Evolutionary conservation across 2,113 vertebrate species (phyloP).

Genomic region (Vimba vimba): DNA sequence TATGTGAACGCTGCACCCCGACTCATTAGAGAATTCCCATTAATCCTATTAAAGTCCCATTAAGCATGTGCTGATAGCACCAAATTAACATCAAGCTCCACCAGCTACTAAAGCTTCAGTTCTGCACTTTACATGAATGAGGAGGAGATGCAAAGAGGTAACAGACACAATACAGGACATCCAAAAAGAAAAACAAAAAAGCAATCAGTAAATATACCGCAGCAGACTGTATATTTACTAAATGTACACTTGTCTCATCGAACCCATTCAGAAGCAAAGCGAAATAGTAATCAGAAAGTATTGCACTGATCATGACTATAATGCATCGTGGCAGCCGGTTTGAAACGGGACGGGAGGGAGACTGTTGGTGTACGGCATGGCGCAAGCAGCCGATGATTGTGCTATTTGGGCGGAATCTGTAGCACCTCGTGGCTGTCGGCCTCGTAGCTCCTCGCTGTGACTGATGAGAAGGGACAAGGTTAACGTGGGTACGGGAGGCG

Average conservation of each 20-base stretch:
- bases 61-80: constrained; percentile 75
- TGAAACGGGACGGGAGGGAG: constrained; percentile 22
- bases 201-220: constrained; percentile 57
- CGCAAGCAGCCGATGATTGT: constrained; percentile 30
- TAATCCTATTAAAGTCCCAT: constrained; percentile 78
- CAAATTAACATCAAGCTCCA: constrained; percentile 70
- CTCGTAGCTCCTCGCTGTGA: constrained; percentile 59
- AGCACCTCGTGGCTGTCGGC: constrained; percentile 45
- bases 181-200: constrained; percentile 43
- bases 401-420: constrained; percentile 39
- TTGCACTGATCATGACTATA: constrained; percentile 60
- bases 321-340: constrained; percentile 49
- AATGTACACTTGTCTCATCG: constrained; percentile 38
- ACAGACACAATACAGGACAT: constrained; percentile 45
- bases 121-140: constrained; percentile 60
- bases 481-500: constrained; percentile 60
- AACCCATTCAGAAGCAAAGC: constrained; percentile 52
- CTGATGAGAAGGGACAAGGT: constrained; percentile 75
- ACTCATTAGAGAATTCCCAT: constrained; percentile 73
- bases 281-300: constrained; percentile 49
- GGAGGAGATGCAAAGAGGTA: constrained; percentile 54
- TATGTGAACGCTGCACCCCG: constrained; percentile 48
- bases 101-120: constrained; percentile 68
- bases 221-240: constrained; percentile 62
- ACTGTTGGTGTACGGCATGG: not conserved